These are phyloP conservation scores for Coendou prehensilis DNA, from an alignment of 2,797 vertebrate genomes.

Conservation along the genomic window DNA sequence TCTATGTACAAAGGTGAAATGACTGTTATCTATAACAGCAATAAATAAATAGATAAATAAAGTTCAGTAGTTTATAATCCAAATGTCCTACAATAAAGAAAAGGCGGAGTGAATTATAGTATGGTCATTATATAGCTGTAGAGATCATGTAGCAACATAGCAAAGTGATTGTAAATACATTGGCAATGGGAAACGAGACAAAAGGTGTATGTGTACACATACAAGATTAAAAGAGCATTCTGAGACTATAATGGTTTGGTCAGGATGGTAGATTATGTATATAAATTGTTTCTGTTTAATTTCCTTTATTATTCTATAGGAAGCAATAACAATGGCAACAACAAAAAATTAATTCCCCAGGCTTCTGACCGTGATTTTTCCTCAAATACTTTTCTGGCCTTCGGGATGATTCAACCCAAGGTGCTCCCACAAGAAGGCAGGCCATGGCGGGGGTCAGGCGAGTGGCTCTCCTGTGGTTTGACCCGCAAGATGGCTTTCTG, in stretches of 20 bases:
- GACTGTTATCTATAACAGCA: slow-evolving; percentile 1
- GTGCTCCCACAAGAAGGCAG: neutral
- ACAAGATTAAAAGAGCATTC: neutral
- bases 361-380: neutral
- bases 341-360: neutral
- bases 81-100: slow-evolving; percentile 7
- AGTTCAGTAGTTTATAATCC: neutral
- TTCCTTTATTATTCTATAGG: slow-evolving; percentile 21
- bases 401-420: neutral
- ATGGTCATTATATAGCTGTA: neutral
- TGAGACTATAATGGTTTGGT: neutral
- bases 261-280: slow-evolving; percentile 5
- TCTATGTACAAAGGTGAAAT: neutral
- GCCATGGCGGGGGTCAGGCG: neutral
- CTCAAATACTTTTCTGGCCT: neutral
- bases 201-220: too few species aligned
- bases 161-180: neutral
- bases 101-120: neutral
- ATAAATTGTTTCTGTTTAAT: neutral
- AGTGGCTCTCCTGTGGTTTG: neutral
- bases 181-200: neutral
- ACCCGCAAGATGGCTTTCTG: accelerated
- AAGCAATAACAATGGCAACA: slow-evolving; percentile 21
- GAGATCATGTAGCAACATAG: neutral
- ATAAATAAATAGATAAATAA: neutral